These are phyloP conservation scores for Pithys albifrons DNA, from an alignment of 2,113 vertebrate species.

Conservation along the genomic window DNA sequence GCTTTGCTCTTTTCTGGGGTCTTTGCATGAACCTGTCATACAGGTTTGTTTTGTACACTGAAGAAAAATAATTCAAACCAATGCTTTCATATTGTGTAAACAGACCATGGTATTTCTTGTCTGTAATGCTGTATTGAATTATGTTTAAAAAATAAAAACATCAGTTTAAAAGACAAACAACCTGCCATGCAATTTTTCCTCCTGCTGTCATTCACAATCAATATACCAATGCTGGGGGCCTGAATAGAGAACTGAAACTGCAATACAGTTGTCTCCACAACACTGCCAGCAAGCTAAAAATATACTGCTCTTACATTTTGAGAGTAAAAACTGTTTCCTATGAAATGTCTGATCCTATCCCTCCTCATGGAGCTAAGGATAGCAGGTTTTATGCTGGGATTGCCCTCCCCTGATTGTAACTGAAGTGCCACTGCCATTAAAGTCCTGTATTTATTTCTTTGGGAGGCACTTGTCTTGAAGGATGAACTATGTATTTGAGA, in stretches of 20 bases:
- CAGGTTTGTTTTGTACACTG: background rate
- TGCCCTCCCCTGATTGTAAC: background rate
- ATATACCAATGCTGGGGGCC: background rate
- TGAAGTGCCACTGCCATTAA: background rate
- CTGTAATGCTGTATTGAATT: conserved; percentile 2
- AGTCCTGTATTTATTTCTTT: background rate
- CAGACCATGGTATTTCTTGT: background rate
- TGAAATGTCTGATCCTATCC: background rate
- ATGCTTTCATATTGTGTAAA: background rate
- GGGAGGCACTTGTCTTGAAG: background rate
- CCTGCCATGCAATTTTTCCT: background rate
- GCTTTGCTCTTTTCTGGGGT: background rate
- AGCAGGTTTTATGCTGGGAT: background rate
- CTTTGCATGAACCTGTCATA: background rate
- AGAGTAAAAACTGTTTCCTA: background rate
- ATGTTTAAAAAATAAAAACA: background rate
- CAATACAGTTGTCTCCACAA: background rate
- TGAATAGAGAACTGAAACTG: background rate
- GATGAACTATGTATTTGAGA: background rate
- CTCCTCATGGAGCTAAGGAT: background rate
- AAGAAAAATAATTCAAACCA: background rate
- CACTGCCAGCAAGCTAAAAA: background rate
- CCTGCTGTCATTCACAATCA: background rate
- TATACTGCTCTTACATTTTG: background rate
- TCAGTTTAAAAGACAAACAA: background rate